phyloP scores from a whole-genome alignment of 2,888 invertebrate species.

The Molanna angustata region DNA sequence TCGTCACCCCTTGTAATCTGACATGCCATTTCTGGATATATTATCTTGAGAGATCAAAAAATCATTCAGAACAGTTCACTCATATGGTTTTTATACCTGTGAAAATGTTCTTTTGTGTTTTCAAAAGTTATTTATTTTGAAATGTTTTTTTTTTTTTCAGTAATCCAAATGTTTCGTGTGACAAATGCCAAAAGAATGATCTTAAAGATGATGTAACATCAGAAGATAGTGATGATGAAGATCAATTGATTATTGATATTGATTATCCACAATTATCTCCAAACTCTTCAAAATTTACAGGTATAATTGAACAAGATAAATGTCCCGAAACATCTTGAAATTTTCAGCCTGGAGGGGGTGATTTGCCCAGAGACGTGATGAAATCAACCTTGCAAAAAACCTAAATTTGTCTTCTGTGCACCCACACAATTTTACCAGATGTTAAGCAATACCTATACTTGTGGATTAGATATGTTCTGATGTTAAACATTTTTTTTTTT shows the following conservation, averaged over 20 bases:
- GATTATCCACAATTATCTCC: neutral
- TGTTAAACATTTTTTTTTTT: too few relatives aligned
- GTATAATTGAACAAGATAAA: neutral
- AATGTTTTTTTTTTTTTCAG: too few relatives aligned
- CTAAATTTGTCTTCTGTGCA: neutral
- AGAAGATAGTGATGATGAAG: conserved; percentile 13
- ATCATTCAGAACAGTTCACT: neutral
- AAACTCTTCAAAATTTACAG: neutral
- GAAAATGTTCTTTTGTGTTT: neutral
- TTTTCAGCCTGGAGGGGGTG: too few relatives aligned
- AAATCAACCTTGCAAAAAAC: neutral
- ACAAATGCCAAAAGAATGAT: too few relatives aligned
- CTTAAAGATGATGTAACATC: neutral
- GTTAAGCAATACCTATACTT: too few relatives aligned
- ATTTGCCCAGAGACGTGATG: neutral
- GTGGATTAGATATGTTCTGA: too few relatives aligned
- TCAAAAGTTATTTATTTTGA: too few relatives aligned
- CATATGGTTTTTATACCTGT: neutral
- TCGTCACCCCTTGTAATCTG: too few relatives aligned
- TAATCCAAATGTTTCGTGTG: too few relatives aligned
- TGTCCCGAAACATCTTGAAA: neutral
- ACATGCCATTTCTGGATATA: too few relatives aligned
- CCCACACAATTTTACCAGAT: neutral
- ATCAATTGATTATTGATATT: conserved; percentile 10
- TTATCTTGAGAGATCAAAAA: too few relatives aligned